phyloP scores from a whole-genome alignment of 2,113 vertebrate genomes.

The Pelobates fuscus region DNA sequence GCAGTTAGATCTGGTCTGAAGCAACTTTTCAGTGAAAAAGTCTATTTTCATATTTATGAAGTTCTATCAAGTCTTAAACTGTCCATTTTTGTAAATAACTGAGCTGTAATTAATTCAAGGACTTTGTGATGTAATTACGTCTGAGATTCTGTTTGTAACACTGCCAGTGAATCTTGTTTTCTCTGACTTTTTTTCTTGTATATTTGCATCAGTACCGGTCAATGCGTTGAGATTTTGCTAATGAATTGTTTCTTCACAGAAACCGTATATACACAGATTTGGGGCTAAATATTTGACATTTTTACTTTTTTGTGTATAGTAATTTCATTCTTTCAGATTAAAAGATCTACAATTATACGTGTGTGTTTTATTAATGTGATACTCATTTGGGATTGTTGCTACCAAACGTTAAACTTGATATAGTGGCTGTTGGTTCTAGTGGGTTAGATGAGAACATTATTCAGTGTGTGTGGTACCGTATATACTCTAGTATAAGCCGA shows the following conservation, averaged over 20 bases:
- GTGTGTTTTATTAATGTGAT: not conserved
- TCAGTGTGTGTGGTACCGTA: no score
- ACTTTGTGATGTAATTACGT: slow-evolving; percentile 61
- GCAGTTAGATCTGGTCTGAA: slow-evolving; percentile 73
- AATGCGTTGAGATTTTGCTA: slow-evolving; percentile 61
- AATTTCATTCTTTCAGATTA: slow-evolving; percentile 66
- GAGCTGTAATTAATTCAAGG: slow-evolving; percentile 74
- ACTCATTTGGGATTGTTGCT: no score
- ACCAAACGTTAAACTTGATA: no score
- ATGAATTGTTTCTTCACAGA: slow-evolving; percentile 70
- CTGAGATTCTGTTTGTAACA: slow-evolving; percentile 50
- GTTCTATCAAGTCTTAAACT: slow-evolving; percentile 83
- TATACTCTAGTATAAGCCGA: no score
- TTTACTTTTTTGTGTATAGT: slow-evolving; percentile 69
- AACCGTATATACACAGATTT: slow-evolving; percentile 84
- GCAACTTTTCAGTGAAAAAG: slow-evolving; percentile 64
- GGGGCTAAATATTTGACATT: slow-evolving; percentile 73
- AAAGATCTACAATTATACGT: slow-evolving; percentile 56
- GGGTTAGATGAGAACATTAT: no score
- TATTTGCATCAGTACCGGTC: slow-evolving; percentile 7
- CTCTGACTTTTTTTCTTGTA: slow-evolving; percentile 54
- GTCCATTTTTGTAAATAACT: slow-evolving; percentile 75
- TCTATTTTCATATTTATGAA: slow-evolving; percentile 95
- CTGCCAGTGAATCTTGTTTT: slow-evolving; percentile 61
- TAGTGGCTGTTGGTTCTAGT: no score